Conservation (phyloP, 2,113 vertebrate genomes). For the Pipa parva region DNA sequence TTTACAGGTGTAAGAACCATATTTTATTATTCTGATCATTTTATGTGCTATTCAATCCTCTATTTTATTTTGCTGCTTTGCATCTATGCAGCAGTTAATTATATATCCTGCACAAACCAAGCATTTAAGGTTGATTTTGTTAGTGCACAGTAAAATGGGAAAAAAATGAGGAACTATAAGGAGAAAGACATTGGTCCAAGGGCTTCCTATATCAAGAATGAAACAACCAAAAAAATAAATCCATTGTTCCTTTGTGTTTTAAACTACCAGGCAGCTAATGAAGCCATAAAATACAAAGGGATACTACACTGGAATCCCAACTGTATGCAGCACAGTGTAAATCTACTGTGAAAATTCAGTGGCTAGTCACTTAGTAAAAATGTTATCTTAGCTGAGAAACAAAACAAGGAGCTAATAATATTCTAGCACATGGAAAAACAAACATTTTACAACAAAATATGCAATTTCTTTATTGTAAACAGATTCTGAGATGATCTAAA, state of each 20-base stretch:
- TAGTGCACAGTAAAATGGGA: too few species aligned
- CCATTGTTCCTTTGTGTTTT: background rate
- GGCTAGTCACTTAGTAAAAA: background rate
- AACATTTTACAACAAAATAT: background rate
- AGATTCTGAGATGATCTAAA: too few species aligned
- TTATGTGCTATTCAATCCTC: too few species aligned
- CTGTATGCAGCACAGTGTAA: background rate
- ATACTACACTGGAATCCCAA: slow-evolving; percentile 1
- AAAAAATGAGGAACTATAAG: too few species aligned
- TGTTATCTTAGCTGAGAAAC: background rate
- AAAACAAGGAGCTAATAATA: background rate
- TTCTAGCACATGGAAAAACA: background rate
- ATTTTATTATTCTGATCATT: too few species aligned
- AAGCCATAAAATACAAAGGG: background rate
- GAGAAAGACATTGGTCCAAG: background rate
- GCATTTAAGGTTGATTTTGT: too few species aligned
- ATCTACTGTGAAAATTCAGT: background rate
- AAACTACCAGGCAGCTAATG: background rate
- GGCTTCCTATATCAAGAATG: background rate
- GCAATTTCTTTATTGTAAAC: background rate
- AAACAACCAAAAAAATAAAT: background rate
- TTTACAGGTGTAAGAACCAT: too few species aligned
- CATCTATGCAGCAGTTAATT: too few species aligned
- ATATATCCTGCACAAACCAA: too few species aligned
- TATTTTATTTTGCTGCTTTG: too few species aligned